phyloP scores from a whole-genome alignment of 2,888 invertebrate genomes.

The Smittia aterrima region DNA sequence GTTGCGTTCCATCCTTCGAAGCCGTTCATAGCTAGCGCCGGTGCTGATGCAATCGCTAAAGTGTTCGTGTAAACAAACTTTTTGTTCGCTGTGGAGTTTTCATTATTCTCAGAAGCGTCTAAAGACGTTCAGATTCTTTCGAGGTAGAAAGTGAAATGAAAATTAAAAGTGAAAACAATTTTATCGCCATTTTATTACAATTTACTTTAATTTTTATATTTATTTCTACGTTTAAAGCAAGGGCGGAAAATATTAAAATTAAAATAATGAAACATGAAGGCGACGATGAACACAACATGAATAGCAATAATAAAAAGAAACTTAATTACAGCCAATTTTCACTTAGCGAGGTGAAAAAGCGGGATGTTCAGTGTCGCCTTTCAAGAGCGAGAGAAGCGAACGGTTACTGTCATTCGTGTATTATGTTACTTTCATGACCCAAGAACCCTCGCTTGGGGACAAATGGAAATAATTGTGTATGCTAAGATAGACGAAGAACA shows the following conservation, averaged over 20 bases:
- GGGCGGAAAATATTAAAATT: constrained; percentile 17
- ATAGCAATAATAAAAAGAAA: constrained; percentile 36
- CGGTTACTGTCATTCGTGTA: too few relatives aligned
- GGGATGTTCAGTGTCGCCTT: background rate
- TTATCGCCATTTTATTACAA: constrained; percentile 18
- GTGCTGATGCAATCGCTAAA: constrained; percentile 98
- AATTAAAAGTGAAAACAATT: background rate
- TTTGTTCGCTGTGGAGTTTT: background rate
- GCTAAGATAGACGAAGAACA: background rate
- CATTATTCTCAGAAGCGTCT: background rate
- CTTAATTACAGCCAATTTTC: constrained; percentile 38
- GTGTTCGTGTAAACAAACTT: constrained; percentile 77
- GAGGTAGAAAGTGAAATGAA: background rate
- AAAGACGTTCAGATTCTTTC: background rate
- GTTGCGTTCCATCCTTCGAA: constrained; percentile 99
- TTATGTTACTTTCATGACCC: background rate
- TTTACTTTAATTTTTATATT: constrained; percentile 27
- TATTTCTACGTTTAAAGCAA: constrained; percentile 26
- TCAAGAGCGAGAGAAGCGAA: background rate
- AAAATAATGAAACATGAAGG: constrained; percentile 28
- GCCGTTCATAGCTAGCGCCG: constrained; percentile 98
- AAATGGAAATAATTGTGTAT: background rate
- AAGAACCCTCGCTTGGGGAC: background rate
- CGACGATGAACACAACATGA: constrained; percentile 26
- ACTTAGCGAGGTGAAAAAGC: background rate